These are phyloP conservation scores for Dipodomys ordii DNA, from an alignment of 2,113 vertebrate species.

Conservation along the genomic window DNA sequence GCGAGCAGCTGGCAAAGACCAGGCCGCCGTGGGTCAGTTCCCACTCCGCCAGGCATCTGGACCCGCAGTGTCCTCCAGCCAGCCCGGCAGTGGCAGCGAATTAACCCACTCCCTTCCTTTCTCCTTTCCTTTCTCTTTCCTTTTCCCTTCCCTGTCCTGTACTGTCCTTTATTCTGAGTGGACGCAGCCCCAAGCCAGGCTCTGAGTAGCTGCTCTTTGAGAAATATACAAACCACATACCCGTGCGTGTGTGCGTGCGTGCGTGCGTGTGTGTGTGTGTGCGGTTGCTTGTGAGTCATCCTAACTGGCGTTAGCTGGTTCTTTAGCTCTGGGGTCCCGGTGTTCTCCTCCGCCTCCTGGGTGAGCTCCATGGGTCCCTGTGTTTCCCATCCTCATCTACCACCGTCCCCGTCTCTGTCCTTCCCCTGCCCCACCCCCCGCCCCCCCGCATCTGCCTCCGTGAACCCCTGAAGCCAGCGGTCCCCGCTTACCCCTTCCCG, in stretches of 20 bases:
- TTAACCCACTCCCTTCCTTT: no score
- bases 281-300: no score
- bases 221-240: background rate
- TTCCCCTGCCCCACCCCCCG: background rate
- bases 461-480: background rate
- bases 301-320: no score
- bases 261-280: no score
- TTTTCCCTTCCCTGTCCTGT: no score
- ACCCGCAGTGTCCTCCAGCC: background rate
- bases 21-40: background rate
- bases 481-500: background rate
- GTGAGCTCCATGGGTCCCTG: background rate
- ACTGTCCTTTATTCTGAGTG: no score
- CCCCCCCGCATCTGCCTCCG: background rate
- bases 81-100: no score
- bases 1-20: slow-evolving; percentile 3
- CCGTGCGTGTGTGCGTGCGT: no score
- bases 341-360: background rate
- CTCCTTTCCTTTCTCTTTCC: no score
- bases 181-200: no score
- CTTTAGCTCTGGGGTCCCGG: no score
- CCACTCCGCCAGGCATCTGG: background rate
- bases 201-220: background rate
- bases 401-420: background rate
- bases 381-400: background rate